Base-by-base conservation (phyloP, 1,140 invertebrate species). In the Sminthurinus signatus region DNA sequence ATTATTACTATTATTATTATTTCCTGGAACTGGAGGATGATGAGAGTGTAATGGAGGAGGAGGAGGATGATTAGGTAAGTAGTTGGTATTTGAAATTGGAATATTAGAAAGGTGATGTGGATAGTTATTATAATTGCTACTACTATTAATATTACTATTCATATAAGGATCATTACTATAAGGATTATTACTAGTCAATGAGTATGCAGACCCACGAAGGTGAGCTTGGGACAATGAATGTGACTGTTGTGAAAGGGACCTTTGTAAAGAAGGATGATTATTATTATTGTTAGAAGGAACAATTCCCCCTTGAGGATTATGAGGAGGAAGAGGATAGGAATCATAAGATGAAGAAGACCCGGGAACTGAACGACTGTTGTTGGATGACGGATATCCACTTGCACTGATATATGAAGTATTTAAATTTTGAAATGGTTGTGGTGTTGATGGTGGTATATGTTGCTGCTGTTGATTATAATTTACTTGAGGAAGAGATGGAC, bases 201-300 rank as follows among this genome's bases (percentile, higher is more conserved):
- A 64, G 29, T 10, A 64, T 29, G 59, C 31, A 5, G 62, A 57
- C 14, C 54, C 54, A 42, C 57, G 29, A 21, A 55, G 31, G 2
- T 25, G 12, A 15, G 61, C 3, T 62, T 62, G 61, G 55, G 50
- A 54, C 39, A 23, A 4, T 19, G 51, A 58, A 4, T 52, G 36
- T 12, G 51, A 56, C 3, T 56, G 32, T 28, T 63, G 51, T 17
- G 43, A 43, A 21, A 44, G 10, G 27, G 60, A 29, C 21, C 42
- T 56, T 27, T 42, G 42, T 17, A 56, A 46, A 19, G 52, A 55
- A 51, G 29, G 23, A 17, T 59, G 62, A 19, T 17, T n/a, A n/a
- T n/a, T n/a, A n/a, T n/a, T n/a, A n/a, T n/a, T n/a, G n/a, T n/a
- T n/a, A n/a, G n/a, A n/a, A n/a, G n/a, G n/a, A n/a, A n/a, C n/a